These are phyloP conservation scores for Poecilus cupreus DNA, from an alignment of 2,888 invertebrate species.

Conservation along the genomic window DNA sequence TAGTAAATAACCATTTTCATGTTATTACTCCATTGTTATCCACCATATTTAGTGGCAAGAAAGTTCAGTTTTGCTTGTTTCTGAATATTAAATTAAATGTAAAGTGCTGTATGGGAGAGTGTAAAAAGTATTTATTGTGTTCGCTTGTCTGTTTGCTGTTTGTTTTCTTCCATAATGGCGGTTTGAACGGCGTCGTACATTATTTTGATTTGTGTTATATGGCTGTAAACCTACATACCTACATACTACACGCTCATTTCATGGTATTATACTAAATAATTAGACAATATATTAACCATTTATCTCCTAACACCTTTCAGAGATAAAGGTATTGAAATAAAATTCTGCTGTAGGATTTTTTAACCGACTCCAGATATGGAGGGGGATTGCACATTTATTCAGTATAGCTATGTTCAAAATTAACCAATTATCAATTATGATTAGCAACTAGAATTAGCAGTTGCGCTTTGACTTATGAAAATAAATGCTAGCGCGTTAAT, in stretches of 20 bases:
- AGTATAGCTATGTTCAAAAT: too few species aligned
- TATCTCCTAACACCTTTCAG: too few species aligned
- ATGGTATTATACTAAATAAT: conserved; percentile 33
- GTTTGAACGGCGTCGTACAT: conserved; percentile 20
- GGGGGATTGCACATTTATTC: too few species aligned
- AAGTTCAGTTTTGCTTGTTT: conserved; percentile 36
- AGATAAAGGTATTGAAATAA: too few species aligned
- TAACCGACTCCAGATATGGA: too few species aligned
- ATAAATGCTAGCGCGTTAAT: too few species aligned
- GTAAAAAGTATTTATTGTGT: conserved; percentile 38
- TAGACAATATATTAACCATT: not conserved
- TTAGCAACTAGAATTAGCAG: too few species aligned
- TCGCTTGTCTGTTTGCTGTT: conserved; percentile 20
- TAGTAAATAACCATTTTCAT: conserved; percentile 45
- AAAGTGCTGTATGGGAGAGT: conserved; percentile 14
- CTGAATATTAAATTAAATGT: conserved; percentile 45
- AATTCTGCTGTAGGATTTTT: too few species aligned
- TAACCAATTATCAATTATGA: too few species aligned
- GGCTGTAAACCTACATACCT: conserved; percentile 40
- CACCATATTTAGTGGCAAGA: conserved; percentile 40
- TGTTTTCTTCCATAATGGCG: conserved; percentile 25
- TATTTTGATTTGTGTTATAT: conserved; percentile 30
- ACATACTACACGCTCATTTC: conserved; percentile 13
- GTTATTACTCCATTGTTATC: conserved; percentile 47
- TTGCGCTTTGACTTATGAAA: too few species aligned